Evolutionary conservation across 2,113 vertebrate species (phyloP).

Genomic region (Callionymus lyra): DNA sequence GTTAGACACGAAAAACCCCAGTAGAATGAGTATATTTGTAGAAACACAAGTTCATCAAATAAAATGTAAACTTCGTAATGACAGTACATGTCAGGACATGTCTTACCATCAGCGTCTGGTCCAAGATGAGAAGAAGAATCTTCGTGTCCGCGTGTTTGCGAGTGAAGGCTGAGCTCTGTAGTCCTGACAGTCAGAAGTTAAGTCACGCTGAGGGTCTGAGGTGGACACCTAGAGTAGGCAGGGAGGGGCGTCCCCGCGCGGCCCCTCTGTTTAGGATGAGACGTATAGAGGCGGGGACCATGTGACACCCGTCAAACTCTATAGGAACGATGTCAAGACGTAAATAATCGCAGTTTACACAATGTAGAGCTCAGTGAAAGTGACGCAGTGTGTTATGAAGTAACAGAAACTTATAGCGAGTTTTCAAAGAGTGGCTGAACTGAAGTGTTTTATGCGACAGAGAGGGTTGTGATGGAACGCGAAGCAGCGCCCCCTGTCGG

Average conservation of each 20-base stretch:
- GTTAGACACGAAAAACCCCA: neutral
- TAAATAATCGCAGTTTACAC: neutral
- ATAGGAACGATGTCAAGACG: neutral
- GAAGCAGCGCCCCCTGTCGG: constrained; percentile 4
- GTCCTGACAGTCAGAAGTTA: constrained; percentile 7
- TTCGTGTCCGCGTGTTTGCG: neutral
- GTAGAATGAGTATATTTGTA: too few relatives aligned
- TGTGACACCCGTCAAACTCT: constrained; percentile 45
- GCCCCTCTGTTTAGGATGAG: constrained; percentile 42
- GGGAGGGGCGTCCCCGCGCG: constrained; percentile 12
- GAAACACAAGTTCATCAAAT: too few relatives aligned
- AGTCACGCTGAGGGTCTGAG: constrained; percentile 10
- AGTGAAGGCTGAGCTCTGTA: neutral
- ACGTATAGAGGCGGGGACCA: constrained; percentile 28
- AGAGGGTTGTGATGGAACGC: too few relatives aligned
- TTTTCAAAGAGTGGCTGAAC: too few relatives aligned
- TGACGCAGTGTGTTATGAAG: too few relatives aligned
- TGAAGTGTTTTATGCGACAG: too few relatives aligned
- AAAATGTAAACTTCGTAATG: neutral
- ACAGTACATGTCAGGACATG: neutral
- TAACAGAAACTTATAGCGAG: too few relatives aligned
- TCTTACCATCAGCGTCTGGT: constrained; percentile 46
- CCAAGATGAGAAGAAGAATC: neutral
- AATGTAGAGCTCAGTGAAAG: neutral
- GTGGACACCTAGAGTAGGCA: constrained; percentile 4